These are phyloP conservation scores for Empidonax alnorum DNA, from an alignment of 2,113 vertebrate species.

Conservation along the genomic window DNA sequence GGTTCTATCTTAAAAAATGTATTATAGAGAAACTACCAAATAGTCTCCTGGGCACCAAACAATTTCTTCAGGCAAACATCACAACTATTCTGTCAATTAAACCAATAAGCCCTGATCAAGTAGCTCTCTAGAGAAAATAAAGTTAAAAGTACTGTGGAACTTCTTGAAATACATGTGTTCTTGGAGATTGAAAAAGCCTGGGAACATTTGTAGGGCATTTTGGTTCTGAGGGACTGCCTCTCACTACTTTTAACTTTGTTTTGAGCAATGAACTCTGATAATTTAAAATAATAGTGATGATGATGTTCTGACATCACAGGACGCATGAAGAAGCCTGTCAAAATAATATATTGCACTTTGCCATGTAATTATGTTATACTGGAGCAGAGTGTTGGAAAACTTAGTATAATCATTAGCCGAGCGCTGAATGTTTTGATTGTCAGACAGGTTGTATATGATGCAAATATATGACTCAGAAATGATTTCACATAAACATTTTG, in stretches of 20 bases:
- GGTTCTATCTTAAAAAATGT: background rate
- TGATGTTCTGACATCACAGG: constrained; percentile 41
- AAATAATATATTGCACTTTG: constrained; percentile 66
- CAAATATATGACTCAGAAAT: constrained; percentile 86
- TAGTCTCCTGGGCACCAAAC: background rate
- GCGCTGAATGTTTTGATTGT: constrained; percentile 81
- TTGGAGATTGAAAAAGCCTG: background rate
- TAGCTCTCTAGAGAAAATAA: background rate
- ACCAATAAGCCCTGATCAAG: background rate
- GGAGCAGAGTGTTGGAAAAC: constrained; percentile 79
- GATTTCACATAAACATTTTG: constrained; percentile 85
- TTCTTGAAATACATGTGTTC: background rate
- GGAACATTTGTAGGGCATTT: background rate
- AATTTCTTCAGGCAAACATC: background rate
- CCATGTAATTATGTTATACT: constrained; percentile 69
- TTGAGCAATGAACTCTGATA: background rate
- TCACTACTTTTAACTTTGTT: constrained; percentile 1
- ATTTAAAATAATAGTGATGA: constrained; percentile 32
- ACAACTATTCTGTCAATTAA: background rate
- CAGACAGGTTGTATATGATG: constrained; percentile 85
- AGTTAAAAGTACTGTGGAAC: background rate
- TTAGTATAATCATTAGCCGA: constrained; percentile 76
- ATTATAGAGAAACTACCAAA: background rate
- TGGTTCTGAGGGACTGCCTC: background rate
- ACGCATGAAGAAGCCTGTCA: constrained; percentile 55